phyloP scores from a whole-genome alignment of 2,113 vertebrate genomes.

The Lamprotornis superbus region DNA sequence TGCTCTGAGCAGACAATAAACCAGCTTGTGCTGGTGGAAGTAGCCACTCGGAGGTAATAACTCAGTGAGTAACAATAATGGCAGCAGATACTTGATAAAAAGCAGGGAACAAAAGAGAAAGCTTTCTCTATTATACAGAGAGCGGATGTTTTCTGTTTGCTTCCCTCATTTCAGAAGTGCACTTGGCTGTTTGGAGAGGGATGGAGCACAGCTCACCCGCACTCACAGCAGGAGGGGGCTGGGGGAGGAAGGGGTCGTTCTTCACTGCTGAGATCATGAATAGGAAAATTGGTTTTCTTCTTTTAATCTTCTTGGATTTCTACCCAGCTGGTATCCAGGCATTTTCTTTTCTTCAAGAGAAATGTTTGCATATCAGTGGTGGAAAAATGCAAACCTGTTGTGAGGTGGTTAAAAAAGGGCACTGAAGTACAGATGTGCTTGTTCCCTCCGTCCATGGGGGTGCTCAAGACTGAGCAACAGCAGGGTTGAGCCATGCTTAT shows the following conservation, averaged over 20 bases:
- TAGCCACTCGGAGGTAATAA: slow-evolving; percentile 61
- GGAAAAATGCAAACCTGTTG: neutral
- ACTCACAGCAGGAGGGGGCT: neutral
- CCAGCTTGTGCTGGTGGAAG: slow-evolving; percentile 48
- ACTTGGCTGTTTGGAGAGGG: neutral
- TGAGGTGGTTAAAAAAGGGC: neutral
- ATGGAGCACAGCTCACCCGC: neutral
- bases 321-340: neutral
- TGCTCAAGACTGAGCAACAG: neutral
- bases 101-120: slow-evolving; percentile 50
- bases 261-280: neutral
- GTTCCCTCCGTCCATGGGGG: neutral
- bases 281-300: slow-evolving; percentile 14
- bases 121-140: slow-evolving; percentile 35
- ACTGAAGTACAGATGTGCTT: fast-evolving
- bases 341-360: neutral
- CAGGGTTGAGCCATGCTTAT: neutral
- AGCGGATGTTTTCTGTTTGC: slow-evolving; percentile 54
- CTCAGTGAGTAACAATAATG: slow-evolving; percentile 53
- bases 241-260: neutral
- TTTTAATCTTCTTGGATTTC: slow-evolving; percentile 21
- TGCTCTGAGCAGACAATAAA: slow-evolving; percentile 47
- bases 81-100: slow-evolving; percentile 50
- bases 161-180: slow-evolving; percentile 14
- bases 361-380: neutral